phyloP scores from a whole-genome alignment of 1,140 invertebrate species.

The Platyscapa corneri region DNA sequence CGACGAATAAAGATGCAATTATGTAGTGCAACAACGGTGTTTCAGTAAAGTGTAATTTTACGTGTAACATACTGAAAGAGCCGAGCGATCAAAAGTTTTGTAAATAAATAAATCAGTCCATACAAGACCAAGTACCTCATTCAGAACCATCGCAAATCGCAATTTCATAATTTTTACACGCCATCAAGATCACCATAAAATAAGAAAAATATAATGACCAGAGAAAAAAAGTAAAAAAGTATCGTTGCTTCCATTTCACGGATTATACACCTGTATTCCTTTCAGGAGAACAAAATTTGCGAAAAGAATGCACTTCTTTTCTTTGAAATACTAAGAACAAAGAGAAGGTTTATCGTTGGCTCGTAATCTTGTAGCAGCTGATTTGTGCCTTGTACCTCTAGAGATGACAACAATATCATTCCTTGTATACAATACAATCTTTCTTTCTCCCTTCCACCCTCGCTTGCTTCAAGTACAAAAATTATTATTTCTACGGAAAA shows the following conservation, averaged over 20 bases:
- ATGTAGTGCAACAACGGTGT: not conserved
- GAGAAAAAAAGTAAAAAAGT: not conserved
- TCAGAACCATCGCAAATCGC: not conserved
- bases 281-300: not conserved
- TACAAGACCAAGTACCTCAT: not conserved
- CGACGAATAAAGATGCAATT: too few species aligned
- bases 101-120: not conserved
- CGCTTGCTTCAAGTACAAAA: not conserved
- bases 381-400: conserved; percentile 8
- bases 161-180: conserved; percentile 10
- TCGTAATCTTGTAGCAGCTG: not conserved
- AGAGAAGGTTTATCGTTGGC: not conserved
- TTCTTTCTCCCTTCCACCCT: not conserved
- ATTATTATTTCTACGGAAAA: not conserved
- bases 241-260: conserved; percentile 7
- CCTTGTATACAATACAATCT: not conserved
- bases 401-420: conserved; percentile 19
- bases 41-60: not conserved
- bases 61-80: not conserved
- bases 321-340: not conserved
- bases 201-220: not conserved
- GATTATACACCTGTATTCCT: not conserved
- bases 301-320: not conserved
- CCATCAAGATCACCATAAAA: not conserved
- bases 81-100: not conserved